Base-by-base conservation (phyloP, 2,797 vertebrate species). In the Poecilia wingei region DNA sequence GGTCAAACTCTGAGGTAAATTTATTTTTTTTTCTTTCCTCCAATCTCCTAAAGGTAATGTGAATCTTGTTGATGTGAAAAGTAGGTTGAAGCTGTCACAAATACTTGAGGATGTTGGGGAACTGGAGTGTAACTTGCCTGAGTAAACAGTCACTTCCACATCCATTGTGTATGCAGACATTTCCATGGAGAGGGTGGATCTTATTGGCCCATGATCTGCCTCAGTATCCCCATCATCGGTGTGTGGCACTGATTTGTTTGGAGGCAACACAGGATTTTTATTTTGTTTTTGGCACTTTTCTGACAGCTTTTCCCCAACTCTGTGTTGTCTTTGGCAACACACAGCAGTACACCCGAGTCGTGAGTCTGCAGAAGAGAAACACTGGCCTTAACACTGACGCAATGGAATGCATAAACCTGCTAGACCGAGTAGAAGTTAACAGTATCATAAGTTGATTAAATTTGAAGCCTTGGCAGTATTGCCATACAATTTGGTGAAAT, bases 231-330 rank as follows among this genome's bases (percentile, higher is more conserved):
- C 87, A 7, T 84, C 87, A 79, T 49, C 71, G 3, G 47, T 75
- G 68, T 74, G 47, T 78, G 72, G 84, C 84, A 36, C 85, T 71
- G 76, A 72, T 74, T 70, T 80, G 79, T 86, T 85, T 36, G 70
- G 76, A 74, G 74, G 79, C 82, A 43, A 74, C 79, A 64, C 12
- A 14, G 46, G 69, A 80, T 75, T 85, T 77, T 70, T 41, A 18
- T 49, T 51, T 75, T 45, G 9, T n/a, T 39, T 39, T 76, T 86
- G 82, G 72, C 82, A 76, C 55, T 79, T 87, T 66, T 79, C 47
- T 87, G 91, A 84, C 86, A 89, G 68, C 66, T 83, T 82, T 71
- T 84, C 88, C 59, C 84, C 82, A 75, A 79, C 74, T 77, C 83
- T 74, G 55, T 59, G 81, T 84, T 70, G 80, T 83, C 80, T 10